Conservation (phyloP, 2,888 invertebrate species). For the Actias luna region DNA sequence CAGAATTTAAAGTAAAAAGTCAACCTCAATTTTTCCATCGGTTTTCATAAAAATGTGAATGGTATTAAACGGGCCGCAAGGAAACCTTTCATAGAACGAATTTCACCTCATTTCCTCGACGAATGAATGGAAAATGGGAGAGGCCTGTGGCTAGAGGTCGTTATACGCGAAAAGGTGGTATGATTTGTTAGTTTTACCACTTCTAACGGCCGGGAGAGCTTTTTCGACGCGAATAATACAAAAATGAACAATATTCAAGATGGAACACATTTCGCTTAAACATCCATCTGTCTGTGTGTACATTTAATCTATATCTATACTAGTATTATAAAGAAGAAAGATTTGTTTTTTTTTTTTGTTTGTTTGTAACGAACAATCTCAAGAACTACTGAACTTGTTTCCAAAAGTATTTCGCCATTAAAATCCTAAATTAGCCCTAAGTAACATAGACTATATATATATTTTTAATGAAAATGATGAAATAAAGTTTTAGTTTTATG, state of each 20-base stretch:
- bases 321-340: too few species aligned
- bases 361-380: too few species aligned
- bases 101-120: constrained; percentile 41
- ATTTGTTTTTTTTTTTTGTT: too few species aligned
- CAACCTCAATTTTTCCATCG: constrained; percentile 32
- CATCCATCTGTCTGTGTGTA: too few species aligned
- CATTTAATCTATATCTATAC: too few species aligned
- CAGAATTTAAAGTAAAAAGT: constrained; percentile 27
- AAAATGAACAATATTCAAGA: neutral
- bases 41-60: constrained; percentile 39
- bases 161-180: constrained; percentile 16
- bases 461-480: too few species aligned
- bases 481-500: too few species aligned
- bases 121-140: constrained; percentile 37
- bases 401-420: too few species aligned
- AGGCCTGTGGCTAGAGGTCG: constrained; percentile 17
- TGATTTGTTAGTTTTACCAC: constrained; percentile 20
- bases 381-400: too few species aligned
- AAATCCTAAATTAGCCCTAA: too few species aligned
- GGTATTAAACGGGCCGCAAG: constrained; percentile 35
- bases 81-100: constrained; percentile 39
- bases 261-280: neutral
- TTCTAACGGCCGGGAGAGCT: constrained; percentile 7
- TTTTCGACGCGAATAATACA: constrained; percentile 8
- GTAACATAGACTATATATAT: too few species aligned